A percentile compares a stretch with the other conserved stretches of the same genome.
phyloP scores from a whole-genome alignment of 2,113 vertebrate genomes.

The Motacilla alba region DNA sequence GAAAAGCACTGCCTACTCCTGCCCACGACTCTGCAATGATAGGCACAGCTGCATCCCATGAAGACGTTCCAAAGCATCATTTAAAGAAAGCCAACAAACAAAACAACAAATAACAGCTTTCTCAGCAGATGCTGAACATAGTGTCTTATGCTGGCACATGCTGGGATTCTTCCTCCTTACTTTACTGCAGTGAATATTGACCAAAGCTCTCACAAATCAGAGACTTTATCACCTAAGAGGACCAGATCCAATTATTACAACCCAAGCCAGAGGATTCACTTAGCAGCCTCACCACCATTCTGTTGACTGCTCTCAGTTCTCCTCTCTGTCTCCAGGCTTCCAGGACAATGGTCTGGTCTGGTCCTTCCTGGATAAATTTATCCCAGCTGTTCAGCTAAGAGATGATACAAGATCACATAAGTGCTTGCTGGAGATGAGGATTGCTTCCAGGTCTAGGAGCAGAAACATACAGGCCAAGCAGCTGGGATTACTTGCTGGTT shows the following conservation, averaged over 20 bases:
- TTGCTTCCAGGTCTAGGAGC: not conserved
- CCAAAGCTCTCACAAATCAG: not conserved
- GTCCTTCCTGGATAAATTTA: not conserved
- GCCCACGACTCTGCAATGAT: not conserved
- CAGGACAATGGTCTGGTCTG: not conserved
- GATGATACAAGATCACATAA: not conserved
- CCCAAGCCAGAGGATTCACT: not conserved
- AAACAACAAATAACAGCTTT: not conserved
- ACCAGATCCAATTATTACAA: not conserved
- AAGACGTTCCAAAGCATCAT: not conserved
- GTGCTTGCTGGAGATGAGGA: not conserved
- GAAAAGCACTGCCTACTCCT: not conserved
- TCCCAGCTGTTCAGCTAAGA: not conserved
- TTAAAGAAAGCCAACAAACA: conserved; percentile 20
- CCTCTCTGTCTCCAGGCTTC: not conserved
- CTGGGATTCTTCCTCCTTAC: not conserved
- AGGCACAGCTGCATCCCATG: conserved; percentile 22
- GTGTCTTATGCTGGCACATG: not conserved
- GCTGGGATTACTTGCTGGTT: not conserved
- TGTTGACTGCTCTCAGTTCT: not conserved
- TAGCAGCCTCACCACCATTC: not conserved
- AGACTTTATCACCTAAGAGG: not conserved
- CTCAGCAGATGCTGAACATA: not conserved
- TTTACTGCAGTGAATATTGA: not conserved
- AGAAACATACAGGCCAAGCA: not conserved